Evolutionary conservation across 2,888 invertebrate species (phyloP).

Genomic region (Phrixothrix hirtus): DNA sequence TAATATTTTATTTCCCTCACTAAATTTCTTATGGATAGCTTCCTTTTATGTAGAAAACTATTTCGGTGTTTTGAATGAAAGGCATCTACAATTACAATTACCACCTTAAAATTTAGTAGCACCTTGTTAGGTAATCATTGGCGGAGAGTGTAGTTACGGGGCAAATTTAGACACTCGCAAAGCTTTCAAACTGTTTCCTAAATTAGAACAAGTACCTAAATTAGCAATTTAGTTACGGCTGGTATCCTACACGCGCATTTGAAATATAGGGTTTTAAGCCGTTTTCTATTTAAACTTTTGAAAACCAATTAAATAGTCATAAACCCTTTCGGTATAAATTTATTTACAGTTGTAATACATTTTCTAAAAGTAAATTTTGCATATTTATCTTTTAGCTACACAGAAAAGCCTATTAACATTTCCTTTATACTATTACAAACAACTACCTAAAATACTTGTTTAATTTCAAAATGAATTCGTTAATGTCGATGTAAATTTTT

Average conservation of each 20-base stretch:
- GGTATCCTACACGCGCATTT: neutral
- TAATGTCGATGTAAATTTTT: too few relatives aligned
- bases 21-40: too few relatives aligned
- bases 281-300: neutral
- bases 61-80: too few relatives aligned
- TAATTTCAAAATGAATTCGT: too few relatives aligned
- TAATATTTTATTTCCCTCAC: slow-evolving; percentile 8
- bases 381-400: too few relatives aligned
- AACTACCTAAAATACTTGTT: too few relatives aligned
- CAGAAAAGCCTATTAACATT: too few relatives aligned
- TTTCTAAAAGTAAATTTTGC: too few relatives aligned
- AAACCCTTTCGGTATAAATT: neutral
- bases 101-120: neutral
- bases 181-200: slow-evolving; percentile 10
- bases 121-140: slow-evolving; percentile 5
- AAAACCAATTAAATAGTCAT: neutral
- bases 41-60: too few relatives aligned
- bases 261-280: neutral
- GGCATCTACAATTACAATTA: too few relatives aligned
- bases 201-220: slow-evolving; percentile 1
- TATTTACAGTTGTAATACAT: neutral
- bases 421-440: too few relatives aligned
- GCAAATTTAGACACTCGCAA: slow-evolving; percentile 8
- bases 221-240: slow-evolving; percentile 9
- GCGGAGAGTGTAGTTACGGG: slow-evolving; percentile 5